Conservation (phyloP, 1,140 invertebrate species). For the Dendrolimus punctatus region DNA sequence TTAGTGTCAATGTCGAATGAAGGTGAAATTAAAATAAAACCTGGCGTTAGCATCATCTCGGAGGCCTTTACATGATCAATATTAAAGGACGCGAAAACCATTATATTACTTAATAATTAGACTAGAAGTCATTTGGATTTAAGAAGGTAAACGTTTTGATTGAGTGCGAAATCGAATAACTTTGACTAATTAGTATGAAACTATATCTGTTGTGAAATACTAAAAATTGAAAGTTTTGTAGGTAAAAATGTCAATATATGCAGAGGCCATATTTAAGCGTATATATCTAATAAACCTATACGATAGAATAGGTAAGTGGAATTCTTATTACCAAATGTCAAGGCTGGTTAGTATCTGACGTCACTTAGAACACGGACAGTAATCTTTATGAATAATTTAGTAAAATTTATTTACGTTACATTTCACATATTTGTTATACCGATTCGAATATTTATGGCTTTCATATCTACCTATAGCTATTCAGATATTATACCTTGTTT, state of each 20-base stretch:
- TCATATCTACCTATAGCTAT: no score
- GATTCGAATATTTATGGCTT: no score
- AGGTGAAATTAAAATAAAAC: constrained; percentile 33
- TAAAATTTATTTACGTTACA: constrained; percentile 1
- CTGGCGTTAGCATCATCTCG: no score
- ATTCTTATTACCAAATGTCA: constrained; percentile 23
- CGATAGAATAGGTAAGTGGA: constrained; percentile 2
- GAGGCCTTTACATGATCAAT: no score
- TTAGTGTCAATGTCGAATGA: constrained; percentile 56
- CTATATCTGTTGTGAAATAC: constrained; percentile 18
- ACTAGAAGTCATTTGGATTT: no score
- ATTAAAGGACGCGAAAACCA: no score
- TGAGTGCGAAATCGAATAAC: background rate
- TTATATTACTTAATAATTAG: no score
- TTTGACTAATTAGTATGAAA: constrained; percentile 4
- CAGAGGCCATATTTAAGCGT: constrained; percentile 25
- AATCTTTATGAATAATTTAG: constrained; percentile 1
- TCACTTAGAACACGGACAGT: constrained; percentile 7
- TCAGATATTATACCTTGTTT: no score
- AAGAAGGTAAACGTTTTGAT: no score
- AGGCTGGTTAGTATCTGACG: constrained; percentile 14
- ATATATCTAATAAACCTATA: constrained; percentile 9
- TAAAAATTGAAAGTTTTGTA: constrained; percentile 12
- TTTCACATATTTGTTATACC: no score
- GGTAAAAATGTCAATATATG: constrained; percentile 30